Conservation (phyloP, 2,888 invertebrate genomes). For the Melanostoma mellinum region DNA sequence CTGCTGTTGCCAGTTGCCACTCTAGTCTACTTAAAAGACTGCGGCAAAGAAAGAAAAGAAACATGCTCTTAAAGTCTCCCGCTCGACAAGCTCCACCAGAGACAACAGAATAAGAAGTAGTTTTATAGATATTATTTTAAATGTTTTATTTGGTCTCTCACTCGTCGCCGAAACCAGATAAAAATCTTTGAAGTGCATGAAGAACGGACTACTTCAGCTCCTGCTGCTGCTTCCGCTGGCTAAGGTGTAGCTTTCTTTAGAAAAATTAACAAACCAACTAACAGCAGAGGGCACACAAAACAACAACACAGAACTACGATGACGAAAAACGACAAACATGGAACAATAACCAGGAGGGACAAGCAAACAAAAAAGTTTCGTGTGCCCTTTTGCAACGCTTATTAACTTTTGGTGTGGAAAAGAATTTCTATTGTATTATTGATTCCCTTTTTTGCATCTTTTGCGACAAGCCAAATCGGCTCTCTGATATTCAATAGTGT, state of each 20-base stretch:
- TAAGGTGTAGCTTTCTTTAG: slow-evolving; percentile 37
- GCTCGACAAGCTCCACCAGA: slow-evolving; percentile 1
- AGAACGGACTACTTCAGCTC: slow-evolving; percentile 14
- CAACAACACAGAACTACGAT: slow-evolving; percentile 15
- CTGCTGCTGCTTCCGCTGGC: slow-evolving; percentile 21
- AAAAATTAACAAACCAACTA: slow-evolving; percentile 56
- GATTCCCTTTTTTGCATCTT: slow-evolving; percentile 62
- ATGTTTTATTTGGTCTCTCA: slow-evolving; percentile 60
- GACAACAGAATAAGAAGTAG: slow-evolving; percentile 37
- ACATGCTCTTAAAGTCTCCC: not conserved
- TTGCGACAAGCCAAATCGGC: slow-evolving; percentile 15
- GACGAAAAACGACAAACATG: slow-evolving; percentile 48
- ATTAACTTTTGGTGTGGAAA: slow-evolving; percentile 69
- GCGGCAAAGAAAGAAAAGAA: slow-evolving; percentile 1
- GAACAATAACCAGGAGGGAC: not conserved
- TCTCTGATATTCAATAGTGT: slow-evolving; percentile 25
- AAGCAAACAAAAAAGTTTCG: not conserved
- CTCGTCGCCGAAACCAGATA: slow-evolving; percentile 64
- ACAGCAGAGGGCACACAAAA: slow-evolving; percentile 15
- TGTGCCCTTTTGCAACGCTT: slow-evolving; percentile 62
- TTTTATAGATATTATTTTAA: slow-evolving; percentile 58
- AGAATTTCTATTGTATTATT: slow-evolving; percentile 69
- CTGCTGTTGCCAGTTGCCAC: slow-evolving; percentile 29
- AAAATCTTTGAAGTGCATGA: slow-evolving; percentile 50
- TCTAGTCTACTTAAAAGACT: slow-evolving; percentile 53